phyloP scores from a whole-genome alignment of 2,888 invertebrate species.

The Tenthredo livida region DNA sequence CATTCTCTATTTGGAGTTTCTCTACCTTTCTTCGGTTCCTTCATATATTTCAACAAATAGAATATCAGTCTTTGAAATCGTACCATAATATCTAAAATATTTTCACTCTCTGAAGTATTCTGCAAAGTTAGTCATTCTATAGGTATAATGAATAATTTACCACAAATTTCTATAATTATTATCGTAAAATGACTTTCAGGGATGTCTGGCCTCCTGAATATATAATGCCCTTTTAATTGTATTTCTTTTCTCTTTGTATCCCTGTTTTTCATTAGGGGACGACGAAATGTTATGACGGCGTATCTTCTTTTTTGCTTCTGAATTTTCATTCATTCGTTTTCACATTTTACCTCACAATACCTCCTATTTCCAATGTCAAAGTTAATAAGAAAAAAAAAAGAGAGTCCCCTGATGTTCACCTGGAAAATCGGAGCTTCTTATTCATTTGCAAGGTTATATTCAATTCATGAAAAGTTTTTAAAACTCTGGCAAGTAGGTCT shows the following conservation, averaged over 20 bases:
- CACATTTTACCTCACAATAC: constrained; percentile 4
- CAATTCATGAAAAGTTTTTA: neutral
- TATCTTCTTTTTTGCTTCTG: neutral
- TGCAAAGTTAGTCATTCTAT: neutral
- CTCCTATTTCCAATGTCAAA: neutral
- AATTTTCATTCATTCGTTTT: constrained; percentile 1
- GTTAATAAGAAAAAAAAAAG: neutral
- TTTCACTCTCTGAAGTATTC: neutral
- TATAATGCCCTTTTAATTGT: neutral
- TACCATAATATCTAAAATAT: neutral
- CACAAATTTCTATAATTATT: neutral
- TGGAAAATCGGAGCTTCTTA: constrained; percentile 8
- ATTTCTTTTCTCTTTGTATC: neutral
- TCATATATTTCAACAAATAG: neutral
- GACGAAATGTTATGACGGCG: neutral
- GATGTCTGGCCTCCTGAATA: neutral
- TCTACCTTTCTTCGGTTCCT: neutral
- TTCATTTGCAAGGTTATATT: constrained; percentile 15
- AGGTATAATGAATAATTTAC: neutral
- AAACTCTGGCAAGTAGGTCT: neutral
- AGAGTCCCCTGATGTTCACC: neutral
- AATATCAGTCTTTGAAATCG: neutral
- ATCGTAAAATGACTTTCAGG: neutral
- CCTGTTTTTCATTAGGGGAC: neutral
- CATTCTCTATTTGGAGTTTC: neutral